Conservation (phyloP, 2,797 vertebrate genomes). For the Gymnothorax reevesii region DNA sequence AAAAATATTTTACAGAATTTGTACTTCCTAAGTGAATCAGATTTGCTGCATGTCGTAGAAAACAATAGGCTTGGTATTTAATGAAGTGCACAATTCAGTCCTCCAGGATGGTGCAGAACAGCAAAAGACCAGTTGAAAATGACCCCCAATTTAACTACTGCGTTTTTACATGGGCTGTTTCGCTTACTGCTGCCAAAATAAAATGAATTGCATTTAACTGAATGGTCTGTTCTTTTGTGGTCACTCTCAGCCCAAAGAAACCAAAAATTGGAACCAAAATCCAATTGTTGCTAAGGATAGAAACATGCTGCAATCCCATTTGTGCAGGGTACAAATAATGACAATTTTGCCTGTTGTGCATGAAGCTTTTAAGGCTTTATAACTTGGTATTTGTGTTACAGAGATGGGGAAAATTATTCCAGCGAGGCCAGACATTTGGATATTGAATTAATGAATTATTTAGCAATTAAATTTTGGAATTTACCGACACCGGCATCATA, state of each 20-base stretch:
- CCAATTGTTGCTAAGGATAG: not conserved
- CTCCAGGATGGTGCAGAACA: constrained; percentile 11
- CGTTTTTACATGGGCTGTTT: not conserved
- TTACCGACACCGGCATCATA: too few species aligned
- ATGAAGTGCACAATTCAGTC: not conserved
- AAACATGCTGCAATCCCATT: not conserved
- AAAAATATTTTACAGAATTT: constrained; percentile 15
- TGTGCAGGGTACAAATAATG: too few species aligned
- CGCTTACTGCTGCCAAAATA: not conserved
- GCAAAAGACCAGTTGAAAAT: constrained; percentile 24
- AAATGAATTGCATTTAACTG: not conserved
- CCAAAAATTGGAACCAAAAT: not conserved
- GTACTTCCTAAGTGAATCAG: constrained; percentile 6
- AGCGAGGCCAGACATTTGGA: too few species aligned
- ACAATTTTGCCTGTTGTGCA: too few species aligned
- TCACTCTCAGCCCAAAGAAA: not conserved
- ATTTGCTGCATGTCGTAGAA: constrained; percentile 1
- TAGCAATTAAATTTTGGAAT: too few species aligned
- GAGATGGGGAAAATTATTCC: too few species aligned
- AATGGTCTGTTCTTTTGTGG: not conserved
- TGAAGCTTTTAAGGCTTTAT: too few species aligned
- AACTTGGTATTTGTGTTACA: too few species aligned
- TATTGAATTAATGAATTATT: too few species aligned
- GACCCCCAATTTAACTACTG: not conserved
- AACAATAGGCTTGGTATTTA: not conserved